Percentiles rank a stretch among this genome's conserved stretches.
Evolutionary conservation across 2,888 invertebrate genomes (phyloP).

Genomic region (Aphidius colemani): DNA sequence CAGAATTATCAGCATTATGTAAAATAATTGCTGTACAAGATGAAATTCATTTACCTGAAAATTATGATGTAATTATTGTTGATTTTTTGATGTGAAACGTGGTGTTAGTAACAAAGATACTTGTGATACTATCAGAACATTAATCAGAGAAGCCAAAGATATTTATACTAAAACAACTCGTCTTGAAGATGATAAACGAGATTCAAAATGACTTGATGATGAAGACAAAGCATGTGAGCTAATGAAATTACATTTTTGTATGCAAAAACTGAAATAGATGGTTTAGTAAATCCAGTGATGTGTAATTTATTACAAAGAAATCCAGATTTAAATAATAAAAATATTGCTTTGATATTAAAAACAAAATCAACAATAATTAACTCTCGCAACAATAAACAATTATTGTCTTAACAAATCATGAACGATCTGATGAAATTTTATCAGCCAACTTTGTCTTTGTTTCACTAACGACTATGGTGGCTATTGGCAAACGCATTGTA

Average conservation of each 20-base stretch:
- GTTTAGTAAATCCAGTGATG: constrained; percentile 67
- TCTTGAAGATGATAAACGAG: constrained; percentile 46
- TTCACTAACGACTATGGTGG: too few relatives aligned
- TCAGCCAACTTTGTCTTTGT: too few relatives aligned
- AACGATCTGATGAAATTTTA: too few relatives aligned
- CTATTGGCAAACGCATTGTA: too few relatives aligned
- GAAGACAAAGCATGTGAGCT: constrained; percentile 60
- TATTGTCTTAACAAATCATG: too few relatives aligned
- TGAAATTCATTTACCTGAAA: constrained; percentile 67
- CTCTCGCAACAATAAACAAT: too few relatives aligned
- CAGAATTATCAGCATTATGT: constrained; percentile 64
- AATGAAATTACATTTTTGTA: constrained; percentile 64
- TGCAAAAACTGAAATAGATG: constrained; percentile 66
- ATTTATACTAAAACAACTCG: constrained; percentile 62
- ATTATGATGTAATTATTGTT: constrained; percentile 66
- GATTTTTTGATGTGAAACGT: constrained; percentile 66
- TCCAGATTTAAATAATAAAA: constrained; percentile 37
- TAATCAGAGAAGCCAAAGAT: constrained; percentile 64
- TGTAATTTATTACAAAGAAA: constrained; percentile 60
- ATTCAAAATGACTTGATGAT: constrained; percentile 40
- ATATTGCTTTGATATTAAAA: too few relatives aligned
- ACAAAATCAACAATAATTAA: too few relatives aligned
- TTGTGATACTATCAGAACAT: constrained; percentile 62
- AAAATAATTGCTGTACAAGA: constrained; percentile 70
- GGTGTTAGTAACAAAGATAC: constrained; percentile 62